Conservation (phyloP, 2,797 vertebrate genomes). For the Ficedula albicollis region DNA sequence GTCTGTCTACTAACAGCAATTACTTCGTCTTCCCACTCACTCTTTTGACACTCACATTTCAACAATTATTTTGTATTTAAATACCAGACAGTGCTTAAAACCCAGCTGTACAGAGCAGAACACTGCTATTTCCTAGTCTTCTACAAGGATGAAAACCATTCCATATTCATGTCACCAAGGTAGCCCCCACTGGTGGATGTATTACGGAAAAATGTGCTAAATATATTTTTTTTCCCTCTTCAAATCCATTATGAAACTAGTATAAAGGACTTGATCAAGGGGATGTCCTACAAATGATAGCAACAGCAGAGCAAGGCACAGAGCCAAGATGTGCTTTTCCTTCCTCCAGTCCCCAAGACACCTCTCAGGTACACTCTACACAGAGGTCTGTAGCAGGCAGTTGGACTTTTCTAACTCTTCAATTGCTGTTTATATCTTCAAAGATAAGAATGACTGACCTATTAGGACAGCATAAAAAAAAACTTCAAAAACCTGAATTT, state of each 20-base stretch:
- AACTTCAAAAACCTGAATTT: accelerated
- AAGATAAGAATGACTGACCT: not conserved
- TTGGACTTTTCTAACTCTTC: not conserved
- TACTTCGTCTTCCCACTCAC: not conserved
- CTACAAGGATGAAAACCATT: not conserved
- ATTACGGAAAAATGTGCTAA: not conserved
- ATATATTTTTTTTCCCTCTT: not conserved
- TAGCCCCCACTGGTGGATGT: not conserved
- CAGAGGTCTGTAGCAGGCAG: accelerated
- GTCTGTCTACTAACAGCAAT: not conserved
- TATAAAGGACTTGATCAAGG: not conserved
- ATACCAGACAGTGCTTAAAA: not conserved
- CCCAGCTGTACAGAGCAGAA: not conserved
- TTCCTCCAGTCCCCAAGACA: not conserved
- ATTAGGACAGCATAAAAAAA: not conserved
- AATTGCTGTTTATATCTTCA: not conserved
- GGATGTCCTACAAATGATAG: not conserved
- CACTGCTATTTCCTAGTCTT: not conserved
- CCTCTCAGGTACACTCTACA: not conserved
- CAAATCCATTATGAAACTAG: not conserved
- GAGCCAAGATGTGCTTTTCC: not conserved
- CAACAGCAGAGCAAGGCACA: not conserved
- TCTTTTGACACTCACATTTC: not conserved
- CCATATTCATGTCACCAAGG: not conserved
- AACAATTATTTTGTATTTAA: slow-evolving; percentile 3